Evolutionary conservation across 2,113 vertebrate genomes (phyloP).

Genomic region (Hirundichthys speculiger): DNA sequence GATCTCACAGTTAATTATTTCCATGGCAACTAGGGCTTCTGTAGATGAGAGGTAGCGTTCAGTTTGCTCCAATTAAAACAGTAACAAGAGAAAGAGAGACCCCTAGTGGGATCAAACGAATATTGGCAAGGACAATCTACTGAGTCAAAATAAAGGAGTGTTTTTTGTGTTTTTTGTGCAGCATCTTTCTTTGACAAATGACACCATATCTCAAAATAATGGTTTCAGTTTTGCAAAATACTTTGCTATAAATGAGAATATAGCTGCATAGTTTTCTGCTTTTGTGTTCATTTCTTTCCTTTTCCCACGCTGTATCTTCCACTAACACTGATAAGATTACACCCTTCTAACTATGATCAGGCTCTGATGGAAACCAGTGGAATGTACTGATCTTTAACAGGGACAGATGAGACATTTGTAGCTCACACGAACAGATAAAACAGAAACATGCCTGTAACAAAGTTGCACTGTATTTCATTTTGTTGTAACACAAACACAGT

Average conservation of each 20-base stretch:
- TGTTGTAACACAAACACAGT: no score
- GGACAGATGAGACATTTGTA: neutral
- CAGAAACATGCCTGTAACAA: constrained; percentile 15
- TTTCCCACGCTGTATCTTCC: neutral
- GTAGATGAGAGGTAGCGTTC: constrained; percentile 65
- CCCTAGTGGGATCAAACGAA: constrained; percentile 68
- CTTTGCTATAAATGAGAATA: neutral
- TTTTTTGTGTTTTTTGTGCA: no score
- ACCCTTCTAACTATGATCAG: neutral
- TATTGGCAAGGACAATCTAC: neutral
- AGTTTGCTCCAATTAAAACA: constrained; percentile 22
- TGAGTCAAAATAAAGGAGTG: neutral
- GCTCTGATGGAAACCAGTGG: neutral
- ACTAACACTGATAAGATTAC: neutral
- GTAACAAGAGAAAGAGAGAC: constrained; percentile 64
- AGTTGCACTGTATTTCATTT: constrained; percentile 32
- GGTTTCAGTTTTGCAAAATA: neutral
- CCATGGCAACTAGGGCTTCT: constrained; percentile 81
- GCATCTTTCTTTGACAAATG: neutral
- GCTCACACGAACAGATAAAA: constrained; percentile 1
- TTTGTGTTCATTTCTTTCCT: no score
- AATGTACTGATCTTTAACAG: neutral
- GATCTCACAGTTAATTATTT: constrained; percentile 83
- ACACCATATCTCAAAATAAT: neutral
- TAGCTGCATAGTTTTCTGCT: neutral